A percentile compares a stretch with the other conserved stretches of the same genome.
These are phyloP conservation scores for Danio tinwini DNA, from an alignment of 2,797 vertebrate species.

Conservation along the genomic window DNA sequence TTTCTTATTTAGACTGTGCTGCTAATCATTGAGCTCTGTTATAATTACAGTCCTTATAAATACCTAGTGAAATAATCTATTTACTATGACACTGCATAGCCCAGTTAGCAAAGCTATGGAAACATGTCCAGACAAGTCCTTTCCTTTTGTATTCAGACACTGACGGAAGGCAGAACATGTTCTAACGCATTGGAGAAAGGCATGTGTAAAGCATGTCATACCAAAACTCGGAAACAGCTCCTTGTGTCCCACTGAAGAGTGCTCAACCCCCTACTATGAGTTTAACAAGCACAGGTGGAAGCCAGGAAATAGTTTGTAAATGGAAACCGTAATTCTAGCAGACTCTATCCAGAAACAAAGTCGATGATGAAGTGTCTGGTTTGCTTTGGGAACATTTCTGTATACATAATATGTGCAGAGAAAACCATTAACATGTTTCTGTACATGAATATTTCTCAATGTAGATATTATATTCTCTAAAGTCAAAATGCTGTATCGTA, in stretches of 20 bases:
- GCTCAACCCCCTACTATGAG: slow-evolving; percentile 3
- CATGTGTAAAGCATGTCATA: slow-evolving; percentile 15
- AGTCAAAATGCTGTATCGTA: too few relatives aligned
- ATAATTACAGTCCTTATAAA: slow-evolving; percentile 18
- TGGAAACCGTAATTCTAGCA: slow-evolving; percentile 20
- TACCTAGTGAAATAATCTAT: slow-evolving; percentile 1
- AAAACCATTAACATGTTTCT: not conserved
- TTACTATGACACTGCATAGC: slow-evolving; percentile 5
- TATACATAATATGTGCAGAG: not conserved
- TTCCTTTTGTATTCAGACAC: slow-evolving; percentile 26
- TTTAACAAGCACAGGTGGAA: slow-evolving; percentile 21
- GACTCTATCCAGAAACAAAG: not conserved
- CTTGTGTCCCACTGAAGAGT: slow-evolving; percentile 1
- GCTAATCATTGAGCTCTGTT: not conserved
- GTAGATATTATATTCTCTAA: too few relatives aligned
- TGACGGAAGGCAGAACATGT: slow-evolving; percentile 39
- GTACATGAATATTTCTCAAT: not conserved
- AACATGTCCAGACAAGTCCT: slow-evolving; percentile 23
- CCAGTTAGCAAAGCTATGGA: slow-evolving; percentile 4
- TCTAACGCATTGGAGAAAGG: slow-evolving; percentile 12
- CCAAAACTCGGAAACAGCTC: slow-evolving; percentile 22
- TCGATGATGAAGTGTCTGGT: not conserved
- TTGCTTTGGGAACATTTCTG: not conserved
- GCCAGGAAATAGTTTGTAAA: slow-evolving; percentile 32
- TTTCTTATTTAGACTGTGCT: not conserved